Evolutionary conservation across 2,113 vertebrate species (phyloP).

Genomic region (Ramphastos sulfuratus): DNA sequence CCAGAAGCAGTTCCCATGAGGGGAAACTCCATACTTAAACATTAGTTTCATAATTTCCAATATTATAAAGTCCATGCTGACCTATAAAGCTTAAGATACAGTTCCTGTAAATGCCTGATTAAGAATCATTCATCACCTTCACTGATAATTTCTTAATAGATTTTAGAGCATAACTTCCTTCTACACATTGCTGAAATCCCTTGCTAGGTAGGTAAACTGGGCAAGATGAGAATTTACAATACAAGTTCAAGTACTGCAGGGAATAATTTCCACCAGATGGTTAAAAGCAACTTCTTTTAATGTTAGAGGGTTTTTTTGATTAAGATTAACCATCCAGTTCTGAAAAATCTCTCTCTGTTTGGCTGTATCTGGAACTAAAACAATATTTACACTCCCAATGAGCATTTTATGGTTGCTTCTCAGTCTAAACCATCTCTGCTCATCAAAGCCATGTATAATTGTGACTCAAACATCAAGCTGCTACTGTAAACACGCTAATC

Average conservation of each 20-base stretch:
- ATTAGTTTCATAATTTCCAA: neutral
- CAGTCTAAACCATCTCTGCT: neutral
- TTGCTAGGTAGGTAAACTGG: neutral
- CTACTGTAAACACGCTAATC: constrained; percentile 54
- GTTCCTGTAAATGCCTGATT: neutral
- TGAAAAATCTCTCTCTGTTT: neutral
- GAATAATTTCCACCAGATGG: neutral
- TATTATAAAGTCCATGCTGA: neutral
- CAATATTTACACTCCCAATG: constrained; percentile 34
- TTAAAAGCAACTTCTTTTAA: neutral
- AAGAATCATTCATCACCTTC: neutral
- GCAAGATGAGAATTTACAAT: neutral
- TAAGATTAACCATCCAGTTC: constrained; percentile 34
- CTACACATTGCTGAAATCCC: neutral
- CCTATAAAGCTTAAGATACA: neutral
- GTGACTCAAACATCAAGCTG: constrained; percentile 43
- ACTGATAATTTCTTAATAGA: neutral
- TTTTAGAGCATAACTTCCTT: neutral
- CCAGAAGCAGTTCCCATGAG: neutral
- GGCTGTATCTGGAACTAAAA: constrained; percentile 7
- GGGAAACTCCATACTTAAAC: neutral
- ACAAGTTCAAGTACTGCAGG: neutral
- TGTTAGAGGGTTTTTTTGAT: neutral
- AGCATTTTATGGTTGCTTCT: constrained; percentile 54
- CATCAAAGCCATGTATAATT: constrained; percentile 26